Evolutionary conservation across 2,797 vertebrate genomes (phyloP), one percentile per base, ranked within the genome.

Genomic region (Helostoma temminkii): DNA sequence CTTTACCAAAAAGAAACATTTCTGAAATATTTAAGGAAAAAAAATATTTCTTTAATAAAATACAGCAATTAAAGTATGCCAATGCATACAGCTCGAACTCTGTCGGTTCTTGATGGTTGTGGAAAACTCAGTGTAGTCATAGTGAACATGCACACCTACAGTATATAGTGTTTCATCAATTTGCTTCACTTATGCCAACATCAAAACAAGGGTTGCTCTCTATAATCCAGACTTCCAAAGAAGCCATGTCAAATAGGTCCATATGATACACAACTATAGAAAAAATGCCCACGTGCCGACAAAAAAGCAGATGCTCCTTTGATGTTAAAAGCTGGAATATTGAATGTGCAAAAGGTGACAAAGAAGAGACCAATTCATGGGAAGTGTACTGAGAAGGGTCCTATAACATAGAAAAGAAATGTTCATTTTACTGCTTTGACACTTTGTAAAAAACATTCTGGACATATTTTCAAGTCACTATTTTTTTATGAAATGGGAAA

Each of bases 1-100:
- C 46, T 61, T 81, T 48, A 66, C 50, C 25, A 61, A 71, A 65
- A 60, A 59, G 30, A 74, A 66, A 32, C 32, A 34, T 34, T 32
- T n/a, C n/a, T n/a, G n/a, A n/a, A n/a, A n/a, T n/a, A n/a, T n/a
- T n/a, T n/a, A n/a, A n/a, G n/a, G n/a, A n/a, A n/a, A n/a, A n/a
- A n/a, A n/a, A n/a, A n/a, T n/a, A 61, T 66, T 54, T 62, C 10
- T 66, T 14, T 14, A 15, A n/a, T 28, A 28, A 72, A 49, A 39
- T 16, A 68, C 3, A 59, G 14, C 16, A 58, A 47, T 34, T 60
- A 15, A 9, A 4, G 14, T 9, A 3, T 37, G 24, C 3, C 16
- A 18, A 54, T 39, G 26, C n/a, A 22, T 28, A 45, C 5, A 46
- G 32, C 22, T 7, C 25, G 16, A 66, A 63, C 22, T 62, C 26